Evolutionary conservation across 1,140 invertebrate species (phyloP).

Genomic region (Sycobia sp.): DNA sequence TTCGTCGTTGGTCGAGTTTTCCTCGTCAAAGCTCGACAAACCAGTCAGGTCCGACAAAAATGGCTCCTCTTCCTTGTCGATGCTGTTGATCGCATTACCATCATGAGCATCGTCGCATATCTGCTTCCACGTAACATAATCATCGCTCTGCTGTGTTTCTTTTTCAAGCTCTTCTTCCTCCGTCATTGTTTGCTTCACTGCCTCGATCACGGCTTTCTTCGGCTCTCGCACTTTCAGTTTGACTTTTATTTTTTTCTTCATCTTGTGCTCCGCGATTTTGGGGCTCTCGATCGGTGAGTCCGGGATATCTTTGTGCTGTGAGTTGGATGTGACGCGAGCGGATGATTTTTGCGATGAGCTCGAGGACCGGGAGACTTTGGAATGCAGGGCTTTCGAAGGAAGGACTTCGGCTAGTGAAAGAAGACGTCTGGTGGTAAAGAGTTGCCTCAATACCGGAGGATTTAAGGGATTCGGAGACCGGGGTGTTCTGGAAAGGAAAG

Average conservation of each 20-base stretch:
- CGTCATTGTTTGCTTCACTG: too few species aligned
- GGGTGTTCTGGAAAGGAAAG: neutral
- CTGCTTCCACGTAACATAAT: constrained; percentile 51
- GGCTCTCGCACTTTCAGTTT: neutral
- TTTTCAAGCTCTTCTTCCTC: neutral
- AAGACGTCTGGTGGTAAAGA: constrained; percentile 18
- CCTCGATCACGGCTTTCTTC: neutral
- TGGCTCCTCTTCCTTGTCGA: constrained; percentile 14
- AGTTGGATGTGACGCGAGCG: neutral
- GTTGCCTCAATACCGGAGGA: constrained; percentile 3
- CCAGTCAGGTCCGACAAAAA: neutral
- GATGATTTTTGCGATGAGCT: constrained; percentile 3
- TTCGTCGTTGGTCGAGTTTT: constrained; percentile 8
- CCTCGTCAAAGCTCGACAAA: constrained; percentile 1
- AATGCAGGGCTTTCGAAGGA: constrained; percentile 13
- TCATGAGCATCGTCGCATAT: constrained; percentile 33
- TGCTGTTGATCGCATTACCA: neutral
- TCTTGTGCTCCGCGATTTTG: neutral
- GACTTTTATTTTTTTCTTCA: neutral
- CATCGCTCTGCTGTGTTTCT: neutral
- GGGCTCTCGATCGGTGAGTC: too few species aligned
- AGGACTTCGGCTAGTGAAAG: constrained; percentile 13
- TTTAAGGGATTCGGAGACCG: constrained; percentile 11
- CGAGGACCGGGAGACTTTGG: neutral
- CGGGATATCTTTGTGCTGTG: neutral